Evolutionary conservation across 2,888 invertebrate genomes (phyloP).

Genomic region (Oscheius sp.): DNA sequence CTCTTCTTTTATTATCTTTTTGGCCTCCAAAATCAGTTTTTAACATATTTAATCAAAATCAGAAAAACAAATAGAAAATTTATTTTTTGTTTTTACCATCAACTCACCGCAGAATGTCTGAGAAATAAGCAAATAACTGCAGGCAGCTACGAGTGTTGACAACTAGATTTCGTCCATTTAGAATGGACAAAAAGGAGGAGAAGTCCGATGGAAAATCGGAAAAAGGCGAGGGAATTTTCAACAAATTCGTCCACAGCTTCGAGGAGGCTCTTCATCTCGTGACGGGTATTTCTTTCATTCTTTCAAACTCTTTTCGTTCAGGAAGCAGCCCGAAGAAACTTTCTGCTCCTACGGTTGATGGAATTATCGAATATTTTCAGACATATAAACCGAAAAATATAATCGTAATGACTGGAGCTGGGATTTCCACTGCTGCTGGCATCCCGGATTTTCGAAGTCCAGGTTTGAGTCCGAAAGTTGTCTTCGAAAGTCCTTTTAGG

Average conservation of each 20-base stretch:
- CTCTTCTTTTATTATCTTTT: no score
- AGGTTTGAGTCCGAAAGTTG: slow-evolving; percentile 29
- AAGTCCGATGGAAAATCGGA: slow-evolving; percentile 10
- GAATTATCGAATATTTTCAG: slow-evolving; percentile 56
- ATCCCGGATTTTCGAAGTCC: slow-evolving; percentile 96
- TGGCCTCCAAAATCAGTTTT: no score
- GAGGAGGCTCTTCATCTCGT: slow-evolving; percentile 41
- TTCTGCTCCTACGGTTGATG: slow-evolving; percentile 39
- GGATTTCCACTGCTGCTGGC: slow-evolving; percentile 90
- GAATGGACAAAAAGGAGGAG: slow-evolving; percentile 6
- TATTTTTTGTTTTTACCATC: no score
- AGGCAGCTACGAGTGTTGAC: no score
- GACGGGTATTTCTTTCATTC: slow-evolving; percentile 25
- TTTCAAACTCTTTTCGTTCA: neutral
- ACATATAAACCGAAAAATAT: slow-evolving; percentile 75
- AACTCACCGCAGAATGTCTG: no score
- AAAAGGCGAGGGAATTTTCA: slow-evolving; percentile 31
- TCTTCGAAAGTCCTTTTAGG: slow-evolving; percentile 73
- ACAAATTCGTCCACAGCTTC: slow-evolving; percentile 43
- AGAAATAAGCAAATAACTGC: no score
- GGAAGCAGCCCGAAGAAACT: slow-evolving; percentile 18
- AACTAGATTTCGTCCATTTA: neutral
- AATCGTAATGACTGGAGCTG: slow-evolving; percentile 92
- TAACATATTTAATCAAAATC: no score
- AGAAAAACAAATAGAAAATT: no score